A percentile compares a stretch with the other conserved stretches of the same genome.
Evolutionary conservation across 2,797 vertebrate species (phyloP).

Genomic region (Setipinna tenuifilis): DNA sequence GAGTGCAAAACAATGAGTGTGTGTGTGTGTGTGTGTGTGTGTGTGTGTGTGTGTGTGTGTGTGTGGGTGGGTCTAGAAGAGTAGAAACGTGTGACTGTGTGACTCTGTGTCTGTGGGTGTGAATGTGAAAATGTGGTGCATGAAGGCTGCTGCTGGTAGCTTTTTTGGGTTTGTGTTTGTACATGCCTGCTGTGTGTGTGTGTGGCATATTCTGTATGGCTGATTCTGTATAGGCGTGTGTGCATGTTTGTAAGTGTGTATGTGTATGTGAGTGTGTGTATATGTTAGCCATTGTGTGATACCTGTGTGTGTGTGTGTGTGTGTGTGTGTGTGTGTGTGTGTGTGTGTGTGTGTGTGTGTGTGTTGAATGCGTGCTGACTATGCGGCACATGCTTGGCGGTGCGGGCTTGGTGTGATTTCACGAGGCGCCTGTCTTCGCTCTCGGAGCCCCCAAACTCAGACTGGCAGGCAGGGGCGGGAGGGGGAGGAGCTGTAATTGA

Average conservation of each 20-base stretch:
- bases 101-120: too few species aligned
- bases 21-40: background rate
- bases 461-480: background rate
- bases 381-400: background rate
- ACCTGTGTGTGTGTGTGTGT: too few species aligned
- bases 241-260: background rate
- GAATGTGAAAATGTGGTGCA: background rate
- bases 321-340: too few species aligned
- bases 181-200: background rate
- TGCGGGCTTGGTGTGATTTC: background rate
- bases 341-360: too few species aligned
- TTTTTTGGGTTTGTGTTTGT: background rate
- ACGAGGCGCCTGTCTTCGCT: background rate
- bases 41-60: background rate
- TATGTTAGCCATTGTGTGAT: too few species aligned
- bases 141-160: background rate
- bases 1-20: background rate
- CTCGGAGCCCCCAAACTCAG: background rate
- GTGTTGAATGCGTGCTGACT: background rate
- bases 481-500: slow-evolving; percentile 25
- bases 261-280: too few species aligned
- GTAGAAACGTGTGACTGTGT: too few species aligned
- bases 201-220: too few species aligned
- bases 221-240: background rate
- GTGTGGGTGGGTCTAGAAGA: background rate